A percentile compares a stretch with the other conserved stretches of the same genome.
phyloP scores from a whole-genome alignment of 1,140 invertebrate species.

The Pseudomyrmex pallidus region DNA sequence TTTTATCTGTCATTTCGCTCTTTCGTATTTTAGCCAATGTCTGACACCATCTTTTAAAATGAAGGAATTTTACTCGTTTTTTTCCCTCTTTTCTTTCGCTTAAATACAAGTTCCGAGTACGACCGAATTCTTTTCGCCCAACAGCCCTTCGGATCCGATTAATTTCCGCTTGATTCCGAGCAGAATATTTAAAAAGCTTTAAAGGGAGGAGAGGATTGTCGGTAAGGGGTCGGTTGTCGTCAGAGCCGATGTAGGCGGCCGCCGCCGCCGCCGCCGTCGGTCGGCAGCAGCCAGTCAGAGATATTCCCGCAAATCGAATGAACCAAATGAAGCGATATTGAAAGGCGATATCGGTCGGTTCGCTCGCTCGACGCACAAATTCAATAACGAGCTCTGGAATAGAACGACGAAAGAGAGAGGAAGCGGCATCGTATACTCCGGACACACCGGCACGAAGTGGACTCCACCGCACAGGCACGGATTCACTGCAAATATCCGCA shows the following conservation, averaged over 20 bases:
- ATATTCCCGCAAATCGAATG: conserved; percentile 79
- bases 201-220: conserved; percentile 39
- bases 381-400: conserved; percentile 77
- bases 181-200: conserved; percentile 77
- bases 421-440: conserved; percentile 66
- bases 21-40: not conserved
- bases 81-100: not conserved
- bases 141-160: conserved; percentile 69
- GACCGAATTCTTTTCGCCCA: conserved; percentile 17
- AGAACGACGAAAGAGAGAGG: conserved; percentile 69
- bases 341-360: conserved; percentile 78
- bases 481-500: conserved; percentile 46
- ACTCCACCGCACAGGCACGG: conserved; percentile 67
- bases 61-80: not conserved
- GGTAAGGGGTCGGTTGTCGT: conserved; percentile 36
- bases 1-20: too few species aligned
- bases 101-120: conserved; percentile 4
- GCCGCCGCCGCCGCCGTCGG: conserved; percentile 25
- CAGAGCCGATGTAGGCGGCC: not conserved
- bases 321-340: conserved; percentile 80
- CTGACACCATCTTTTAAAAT: not conserved
- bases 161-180: conserved; percentile 75
- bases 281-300: conserved; percentile 66
- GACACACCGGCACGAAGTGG: conserved; percentile 63
- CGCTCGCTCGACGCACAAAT: conserved; percentile 76